These are phyloP conservation scores for Lasius fuliginosus DNA, from an alignment of 2,888 invertebrate genomes.

Conservation along the genomic window DNA sequence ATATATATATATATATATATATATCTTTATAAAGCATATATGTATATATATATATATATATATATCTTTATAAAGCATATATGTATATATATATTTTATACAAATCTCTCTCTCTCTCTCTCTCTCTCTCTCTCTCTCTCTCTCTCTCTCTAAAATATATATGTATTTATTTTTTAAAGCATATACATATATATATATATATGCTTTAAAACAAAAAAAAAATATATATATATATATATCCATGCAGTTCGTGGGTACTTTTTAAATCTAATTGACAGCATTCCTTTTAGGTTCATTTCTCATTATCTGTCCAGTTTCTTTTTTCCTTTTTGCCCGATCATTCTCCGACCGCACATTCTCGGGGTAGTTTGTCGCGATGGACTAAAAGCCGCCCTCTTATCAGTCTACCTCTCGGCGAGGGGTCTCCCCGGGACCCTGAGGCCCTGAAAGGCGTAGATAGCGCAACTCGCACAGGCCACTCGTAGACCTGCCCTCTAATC, in stretches of 20 bases:
- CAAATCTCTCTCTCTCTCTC: too few species aligned
- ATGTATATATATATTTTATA: too few species aligned
- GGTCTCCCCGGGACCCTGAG: conserved; percentile 29
- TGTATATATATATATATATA: too few species aligned
- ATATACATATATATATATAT: too few species aligned
- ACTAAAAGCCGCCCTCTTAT: conserved; percentile 79
- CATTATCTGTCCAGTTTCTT: conserved; percentile 32
- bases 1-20: too few species aligned
- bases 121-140: too few species aligned
- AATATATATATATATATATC: background rate
- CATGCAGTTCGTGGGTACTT: background rate
- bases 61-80: too few species aligned
- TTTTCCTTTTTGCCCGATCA: conserved; percentile 20
- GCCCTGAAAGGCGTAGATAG: conserved; percentile 68
- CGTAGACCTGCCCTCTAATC: conserved; percentile 81
- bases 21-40: too few species aligned
- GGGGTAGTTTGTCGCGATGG: conserved; percentile 66
- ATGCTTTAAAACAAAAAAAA: too few species aligned
- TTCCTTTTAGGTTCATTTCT: conserved; percentile 22
- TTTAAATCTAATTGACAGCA: conserved; percentile 23
- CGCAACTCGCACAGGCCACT: conserved; percentile 50
- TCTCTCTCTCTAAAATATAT: too few species aligned
- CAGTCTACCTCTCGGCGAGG: conserved; percentile 66
- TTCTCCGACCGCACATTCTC: conserved; percentile 29
- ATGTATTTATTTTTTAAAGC: too few species aligned